A percentile compares a stretch with the other conserved stretches of the same genome.
Conservation (phyloP, 2,888 invertebrate species). For the Apomyelois bistriatella region DNA sequence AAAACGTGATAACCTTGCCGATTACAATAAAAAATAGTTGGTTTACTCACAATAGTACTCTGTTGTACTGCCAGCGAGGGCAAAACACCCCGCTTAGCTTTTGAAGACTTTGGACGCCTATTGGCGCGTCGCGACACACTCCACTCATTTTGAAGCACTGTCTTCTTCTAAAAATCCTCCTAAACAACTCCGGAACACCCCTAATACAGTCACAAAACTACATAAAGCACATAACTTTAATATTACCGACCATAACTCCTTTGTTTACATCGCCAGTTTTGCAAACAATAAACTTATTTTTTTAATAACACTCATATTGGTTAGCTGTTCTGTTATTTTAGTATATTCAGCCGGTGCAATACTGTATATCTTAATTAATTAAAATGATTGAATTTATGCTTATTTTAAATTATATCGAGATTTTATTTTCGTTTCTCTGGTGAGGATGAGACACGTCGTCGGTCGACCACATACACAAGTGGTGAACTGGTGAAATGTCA, state of each 20-base stretch:
- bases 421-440: not conserved
- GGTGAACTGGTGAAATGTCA: not conserved
- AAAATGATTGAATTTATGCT: not conserved
- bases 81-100: slow-evolving; percentile 75
- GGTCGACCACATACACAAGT: not conserved
- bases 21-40: slow-evolving; percentile 13
- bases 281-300: slow-evolving; percentile 4
- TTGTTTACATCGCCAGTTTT: slow-evolving; percentile 40
- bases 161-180: slow-evolving; percentile 34
- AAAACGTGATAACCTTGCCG: slow-evolving; percentile 18
- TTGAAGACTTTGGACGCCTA: slow-evolving; percentile 82
- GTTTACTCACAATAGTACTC: slow-evolving; percentile 82
- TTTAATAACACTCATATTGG: not conserved
- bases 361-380: not conserved
- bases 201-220: slow-evolving; percentile 36
- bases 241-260: slow-evolving; percentile 31
- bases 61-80: slow-evolving; percentile 81
- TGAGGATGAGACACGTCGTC: not conserved
- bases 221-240: slow-evolving; percentile 32
- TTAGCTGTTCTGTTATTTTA: not conserved
- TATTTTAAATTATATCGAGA: slow-evolving; percentile 10
- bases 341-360: not conserved
- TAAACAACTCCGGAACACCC: slow-evolving; percentile 27
- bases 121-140: slow-evolving; percentile 80
- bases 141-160: slow-evolving; percentile 74